Conservation (phyloP, 2,113 vertebrate genomes). For the Trichechus manatus region DNA sequence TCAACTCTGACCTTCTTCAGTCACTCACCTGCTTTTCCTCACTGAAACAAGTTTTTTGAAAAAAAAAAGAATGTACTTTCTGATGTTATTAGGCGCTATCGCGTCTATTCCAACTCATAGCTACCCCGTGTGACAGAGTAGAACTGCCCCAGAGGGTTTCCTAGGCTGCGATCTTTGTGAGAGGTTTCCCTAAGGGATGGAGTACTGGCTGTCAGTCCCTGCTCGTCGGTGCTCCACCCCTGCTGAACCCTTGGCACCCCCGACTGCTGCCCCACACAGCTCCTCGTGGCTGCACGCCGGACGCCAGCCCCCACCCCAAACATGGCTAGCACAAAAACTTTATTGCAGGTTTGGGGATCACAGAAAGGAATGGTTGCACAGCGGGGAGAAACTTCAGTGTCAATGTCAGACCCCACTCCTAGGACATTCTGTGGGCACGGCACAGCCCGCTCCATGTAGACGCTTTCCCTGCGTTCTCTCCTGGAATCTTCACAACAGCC, state of each 20-base stretch:
- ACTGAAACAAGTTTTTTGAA: neutral
- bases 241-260: neutral
- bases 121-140: neutral
- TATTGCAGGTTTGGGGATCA: neutral
- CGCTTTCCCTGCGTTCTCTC: rapidly evolving
- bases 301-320: neutral
- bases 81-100: neutral
- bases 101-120: neutral
- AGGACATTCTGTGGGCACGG: rapidly evolving
- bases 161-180: neutral
- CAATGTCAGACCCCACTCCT: rapidly evolving
- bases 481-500: rapidly evolving
- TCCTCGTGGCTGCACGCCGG: neutral
- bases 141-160: neutral
- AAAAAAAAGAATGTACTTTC: rapidly evolving
- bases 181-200: neutral
- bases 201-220: too few species aligned
- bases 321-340: neutral
- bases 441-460: rapidly evolving
- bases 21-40: neutral
- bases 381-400: neutral
- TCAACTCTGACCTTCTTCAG: neutral
- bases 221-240: rapidly evolving
- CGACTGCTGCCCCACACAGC: neutral
- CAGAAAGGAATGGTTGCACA: too few species aligned